Evolutionary conservation across 1,140 invertebrate genomes (phyloP), one percentile per base, ranked within the genome.

Genomic region (Drosophila sp.): DNA sequence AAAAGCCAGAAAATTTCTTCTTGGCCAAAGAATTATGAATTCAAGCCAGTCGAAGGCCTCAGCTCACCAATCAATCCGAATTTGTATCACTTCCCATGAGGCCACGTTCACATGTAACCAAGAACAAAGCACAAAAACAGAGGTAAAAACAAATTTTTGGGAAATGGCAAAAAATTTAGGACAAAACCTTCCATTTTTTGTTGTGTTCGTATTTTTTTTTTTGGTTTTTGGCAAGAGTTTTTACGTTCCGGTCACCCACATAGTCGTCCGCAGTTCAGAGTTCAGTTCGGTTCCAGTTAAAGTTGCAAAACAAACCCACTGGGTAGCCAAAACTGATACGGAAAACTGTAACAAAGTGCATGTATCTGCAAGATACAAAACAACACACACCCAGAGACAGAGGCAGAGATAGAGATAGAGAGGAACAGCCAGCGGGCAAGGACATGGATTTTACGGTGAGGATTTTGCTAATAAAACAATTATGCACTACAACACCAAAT

Each of bases 391-490:
- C 56, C 61, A 56, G 47, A 35, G 8, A 38, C 8, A 35, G 8
- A 35, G 33, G 33, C 6, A 33, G 6, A 33, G 17, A 23, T 47
- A 56, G 41, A 27, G 38, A 68, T 41, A 27, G 10, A 30, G 40
- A 44, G 3, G 32, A 29, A 23, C 17, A 35, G 6, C 35, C 30
- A 54, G 50, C 25, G 50, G n/a, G 6, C 7, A 50, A 25, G 8
- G 50, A 33, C 32, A 3, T 0, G 25, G 41, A 2, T 56, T 67
- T 60, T 77, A 58, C 62, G 58, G 64, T 76, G 89, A 71, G 72
- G 83, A 87, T 83, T 86, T 80, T 69, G 83, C 83, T 86, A 86
- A 86, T 86, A 86, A 86, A 86, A 86, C 83, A 86, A 86, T 86
- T 86, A 86, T 86, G 84, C 82, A 82, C 75, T 78, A 72, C 76